Evolutionary conservation across 2,797 vertebrate genomes (phyloP), one percentile per base, ranked within the genome.

Genomic region (Hyperoplus immaculatus): DNA sequence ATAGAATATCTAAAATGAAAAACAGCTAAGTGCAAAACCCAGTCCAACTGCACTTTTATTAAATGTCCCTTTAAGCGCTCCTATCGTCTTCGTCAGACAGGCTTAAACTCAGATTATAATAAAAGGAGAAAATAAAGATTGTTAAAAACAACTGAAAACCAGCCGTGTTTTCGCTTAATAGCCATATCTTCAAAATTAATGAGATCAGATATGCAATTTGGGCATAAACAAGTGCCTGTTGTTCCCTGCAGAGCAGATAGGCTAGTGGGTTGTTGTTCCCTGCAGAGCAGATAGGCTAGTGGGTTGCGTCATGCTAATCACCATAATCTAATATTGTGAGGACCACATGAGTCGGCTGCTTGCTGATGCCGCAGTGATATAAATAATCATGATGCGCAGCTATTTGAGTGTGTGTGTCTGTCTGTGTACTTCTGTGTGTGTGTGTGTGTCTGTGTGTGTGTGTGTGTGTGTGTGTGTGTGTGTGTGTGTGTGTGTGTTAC

Each of bases 321-420:
- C 64, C 55, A 89, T 84, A 86, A 90, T 90, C 84, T 82, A 88
- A 83, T 77, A 88, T 59, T 66, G 75, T 62, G 72, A 78, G 62
- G 69, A 83, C 62, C 75, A 77, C 75, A 71, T 51, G 54, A 83
- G 80, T 73, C 13, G 42, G 78, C 77, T 79, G 74, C 78, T 86
- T 51, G 80, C 47, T 67, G 82, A 78, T 78, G 72, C 74, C 0
- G 13, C 83, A 54, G 69, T 1, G 14, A 88, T 77, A 73, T 82
- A 86, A 90, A 89, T 88, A 89, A 85, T 81, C 55, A 75, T 43
- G 61, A 71, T 79, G 67, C 51, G 78, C 58, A 68, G 69, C 72
- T 85, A 80, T 86, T 62, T 85, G 58, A 62, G 69, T 76, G 64
- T 47, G 11, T n/a, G n/a, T 58, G 50, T 45, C 16, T 56, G 12